Base-by-base conservation (phyloP, 1,140 invertebrate species). In the Amphibalanus amphitrite region DNA sequence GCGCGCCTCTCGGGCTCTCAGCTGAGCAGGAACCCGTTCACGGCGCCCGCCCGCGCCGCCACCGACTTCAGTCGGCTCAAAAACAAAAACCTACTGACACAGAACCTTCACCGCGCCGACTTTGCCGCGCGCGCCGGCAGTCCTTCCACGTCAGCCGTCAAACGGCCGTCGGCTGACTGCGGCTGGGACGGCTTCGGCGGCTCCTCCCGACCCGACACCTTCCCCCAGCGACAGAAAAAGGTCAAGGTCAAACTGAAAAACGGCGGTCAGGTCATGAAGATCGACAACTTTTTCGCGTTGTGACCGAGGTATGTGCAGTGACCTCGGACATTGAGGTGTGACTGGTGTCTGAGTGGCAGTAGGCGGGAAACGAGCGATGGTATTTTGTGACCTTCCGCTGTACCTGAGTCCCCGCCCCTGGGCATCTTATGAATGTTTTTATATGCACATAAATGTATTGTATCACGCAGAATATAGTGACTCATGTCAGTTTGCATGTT, bases 131-230 rank as follows among this genome's bases (percentile, higher is more conserved):
- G 65, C 65, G 65, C n/a, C 65, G 65, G 65, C 17, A 26, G 17
- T 3, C 65, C n/a, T n/a, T 3, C n/a, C n/a, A 3, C 65, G 65
- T 4, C 28, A 17, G 8, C 65, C 3, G n/a, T 8, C n/a, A 28
- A 28, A 28, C 65, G 65, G 15, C 17, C 65, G 17, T 8, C 47
- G 10, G 33, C 4, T 38, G 47, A 59, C 47, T 59, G 6, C 23
- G 47, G 65, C n/a, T 67, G 65, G 65, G 65, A 67, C 65, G 65
- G 65, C n/a, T 28, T 67, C 26, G 65, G 65, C 23, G 65, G 65
- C 65, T 67, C 65, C n/a, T 67, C 65, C 3, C 20, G n/a, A 28
- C 65, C 65, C 10, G 65, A 67, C 65, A 1, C 23, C n/a, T 67
- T 67, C 28, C 65, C 65, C 26, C 65, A 26, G 47, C 47, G 10